Conservation (phyloP, 1,140 invertebrate genomes). For the Reticulitermes speratus region DNA sequence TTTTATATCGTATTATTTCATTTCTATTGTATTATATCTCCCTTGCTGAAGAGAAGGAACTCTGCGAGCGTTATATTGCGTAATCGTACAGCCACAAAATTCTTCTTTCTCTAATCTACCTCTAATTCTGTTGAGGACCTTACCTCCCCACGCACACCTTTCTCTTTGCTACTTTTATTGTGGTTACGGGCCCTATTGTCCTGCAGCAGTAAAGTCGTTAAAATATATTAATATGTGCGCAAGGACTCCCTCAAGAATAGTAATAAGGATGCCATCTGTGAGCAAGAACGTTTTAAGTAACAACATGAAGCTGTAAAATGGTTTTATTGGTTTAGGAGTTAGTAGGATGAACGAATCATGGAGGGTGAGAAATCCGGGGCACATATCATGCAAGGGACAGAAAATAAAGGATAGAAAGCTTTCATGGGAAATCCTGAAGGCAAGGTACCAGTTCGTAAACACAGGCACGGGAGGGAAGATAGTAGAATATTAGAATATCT, state of each 20-base stretch:
- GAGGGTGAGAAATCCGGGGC: too few species aligned
- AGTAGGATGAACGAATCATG: too few species aligned
- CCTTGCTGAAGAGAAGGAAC: neutral
- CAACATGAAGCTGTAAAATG: neutral
- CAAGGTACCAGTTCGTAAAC: too few species aligned
- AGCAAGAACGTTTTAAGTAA: neutral
- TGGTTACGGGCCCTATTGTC: neutral
- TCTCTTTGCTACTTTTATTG: neutral
- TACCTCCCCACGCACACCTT: neutral
- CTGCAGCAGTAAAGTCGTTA: neutral
- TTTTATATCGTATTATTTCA: neutral
- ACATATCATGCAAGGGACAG: too few species aligned
- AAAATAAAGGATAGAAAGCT: too few species aligned
- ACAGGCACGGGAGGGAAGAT: too few species aligned
- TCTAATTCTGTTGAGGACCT: neutral
- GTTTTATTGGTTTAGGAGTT: too few species aligned
- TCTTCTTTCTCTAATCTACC: neutral
- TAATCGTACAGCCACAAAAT: neutral
- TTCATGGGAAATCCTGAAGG: too few species aligned
- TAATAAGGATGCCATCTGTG: neutral
- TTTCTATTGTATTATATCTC: neutral
- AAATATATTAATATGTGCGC: neutral
- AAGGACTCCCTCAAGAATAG: constrained; percentile 10
- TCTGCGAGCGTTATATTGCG: neutral
- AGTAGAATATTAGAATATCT: too few species aligned